Percentiles rank a stretch among this genome's conserved stretches.
Evolutionary conservation across 1,140 invertebrate genomes (phyloP).

Genomic region (Drosophila simulans): DNA sequence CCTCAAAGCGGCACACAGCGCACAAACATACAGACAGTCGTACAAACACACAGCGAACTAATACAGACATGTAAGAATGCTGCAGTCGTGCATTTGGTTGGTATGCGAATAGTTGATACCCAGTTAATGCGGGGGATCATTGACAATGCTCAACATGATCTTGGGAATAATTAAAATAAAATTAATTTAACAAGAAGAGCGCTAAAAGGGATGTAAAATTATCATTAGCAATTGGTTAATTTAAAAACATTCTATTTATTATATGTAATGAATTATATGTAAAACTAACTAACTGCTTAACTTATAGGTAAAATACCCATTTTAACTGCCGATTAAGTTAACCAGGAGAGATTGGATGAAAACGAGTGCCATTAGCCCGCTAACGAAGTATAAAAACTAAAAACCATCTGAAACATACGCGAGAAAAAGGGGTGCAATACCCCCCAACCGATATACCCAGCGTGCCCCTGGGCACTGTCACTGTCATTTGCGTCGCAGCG

Average conservation of each 20-base stretch:
- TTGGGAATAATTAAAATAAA: too few species aligned
- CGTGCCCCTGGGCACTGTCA: conserved; percentile 54
- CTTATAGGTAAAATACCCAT: too few species aligned
- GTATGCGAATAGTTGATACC: conserved; percentile 28
- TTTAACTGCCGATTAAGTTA: neutral
- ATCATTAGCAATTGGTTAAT: too few species aligned
- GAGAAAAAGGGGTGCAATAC: neutral
- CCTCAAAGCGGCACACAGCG: conserved; percentile 71
- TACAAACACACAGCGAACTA: conserved; percentile 60
- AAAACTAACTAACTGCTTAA: too few species aligned
- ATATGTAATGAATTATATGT: too few species aligned
- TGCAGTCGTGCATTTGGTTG: conserved; percentile 26
- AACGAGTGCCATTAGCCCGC: neutral
- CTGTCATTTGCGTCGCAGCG: conserved; percentile 74
- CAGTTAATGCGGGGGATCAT: neutral
- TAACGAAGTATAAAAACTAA: too few species aligned
- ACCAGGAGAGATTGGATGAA: neutral
- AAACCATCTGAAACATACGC: neutral
- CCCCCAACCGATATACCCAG: conserved; percentile 19
- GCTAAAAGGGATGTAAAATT: too few species aligned
- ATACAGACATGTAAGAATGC: conserved; percentile 67
- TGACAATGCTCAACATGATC: neutral
- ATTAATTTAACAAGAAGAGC: too few species aligned
- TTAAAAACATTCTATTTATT: too few species aligned
- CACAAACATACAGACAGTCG: conserved; percentile 42